Evolutionary conservation across 37 sponge, comb jelly and placozoan species (phyloP).

Genomic region (Halichondria panicea): DNA sequence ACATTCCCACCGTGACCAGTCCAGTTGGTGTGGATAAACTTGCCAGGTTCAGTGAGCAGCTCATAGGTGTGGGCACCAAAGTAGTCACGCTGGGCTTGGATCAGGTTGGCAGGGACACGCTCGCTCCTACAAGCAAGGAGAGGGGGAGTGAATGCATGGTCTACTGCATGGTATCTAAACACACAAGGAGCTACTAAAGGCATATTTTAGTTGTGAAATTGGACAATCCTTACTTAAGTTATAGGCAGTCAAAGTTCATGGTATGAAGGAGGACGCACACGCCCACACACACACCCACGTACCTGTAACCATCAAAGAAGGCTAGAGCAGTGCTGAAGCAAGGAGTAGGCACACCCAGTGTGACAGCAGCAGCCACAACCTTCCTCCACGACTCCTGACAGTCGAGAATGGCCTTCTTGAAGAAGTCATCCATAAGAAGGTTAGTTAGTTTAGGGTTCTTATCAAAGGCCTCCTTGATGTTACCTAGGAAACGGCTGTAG

Average conservation of each 20-base stretch:
- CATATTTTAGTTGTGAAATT: no score
- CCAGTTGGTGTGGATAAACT: conserved; percentile 98
- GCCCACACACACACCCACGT: no score
- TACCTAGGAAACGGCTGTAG: conserved; percentile 86
- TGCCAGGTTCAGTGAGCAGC: conserved; percentile 79
- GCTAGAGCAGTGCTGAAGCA: conserved; percentile 96
- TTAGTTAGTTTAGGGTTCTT: conserved; percentile 83
- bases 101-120: conserved; percentile 90
- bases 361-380: conserved; percentile 82
- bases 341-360: conserved; percentile 89
- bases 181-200: no score
- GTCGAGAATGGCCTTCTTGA: conserved; percentile 73
- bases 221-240: no score
- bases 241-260: no score
- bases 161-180: no score
- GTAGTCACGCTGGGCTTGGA: conserved; percentile 99
- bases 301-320: conserved; percentile 98
- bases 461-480: conserved; percentile 97
- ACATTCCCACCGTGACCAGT: conserved; percentile 86
- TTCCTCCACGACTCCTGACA: conserved; percentile 92
- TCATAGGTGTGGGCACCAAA: conserved; percentile 99
- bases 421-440: conserved; percentile 94
- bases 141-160: no score
- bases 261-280: neutral
- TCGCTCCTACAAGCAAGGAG: no score